Conservation (phyloP, 2,113 vertebrate genomes). For the Osmerus eperlanus region DNA sequence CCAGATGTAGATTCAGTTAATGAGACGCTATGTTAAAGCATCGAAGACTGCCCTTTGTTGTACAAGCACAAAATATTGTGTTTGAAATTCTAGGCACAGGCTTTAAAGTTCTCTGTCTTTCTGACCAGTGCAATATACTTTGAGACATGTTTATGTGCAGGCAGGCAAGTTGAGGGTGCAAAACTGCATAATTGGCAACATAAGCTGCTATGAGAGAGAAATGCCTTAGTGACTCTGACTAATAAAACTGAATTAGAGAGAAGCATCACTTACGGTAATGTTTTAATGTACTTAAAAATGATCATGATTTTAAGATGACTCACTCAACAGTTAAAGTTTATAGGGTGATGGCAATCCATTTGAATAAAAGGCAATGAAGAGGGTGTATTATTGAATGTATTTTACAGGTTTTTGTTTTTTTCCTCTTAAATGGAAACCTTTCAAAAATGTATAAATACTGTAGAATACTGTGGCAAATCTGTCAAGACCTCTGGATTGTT, state of each 20-base stretch:
- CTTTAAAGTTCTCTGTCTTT: background rate
- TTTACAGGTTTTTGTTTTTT: background rate
- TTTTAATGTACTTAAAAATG: background rate
- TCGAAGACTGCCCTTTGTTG: background rate
- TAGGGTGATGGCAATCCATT: background rate
- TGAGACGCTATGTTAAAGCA: background rate
- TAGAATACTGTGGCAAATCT: too few relatives aligned
- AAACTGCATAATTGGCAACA: background rate
- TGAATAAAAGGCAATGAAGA: background rate
- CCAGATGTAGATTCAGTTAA: slow-evolving; percentile 20
- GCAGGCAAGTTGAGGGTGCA: background rate
- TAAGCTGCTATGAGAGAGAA: background rate
- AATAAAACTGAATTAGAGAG: slow-evolving; percentile 4
- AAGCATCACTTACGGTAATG: slow-evolving; percentile 4
- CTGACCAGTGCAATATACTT: background rate
- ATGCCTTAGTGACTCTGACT: background rate
- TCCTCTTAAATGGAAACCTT: too few relatives aligned
- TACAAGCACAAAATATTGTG: background rate
- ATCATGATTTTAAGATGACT: slow-evolving; percentile 1
- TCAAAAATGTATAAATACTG: too few relatives aligned
- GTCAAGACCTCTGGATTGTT: too few relatives aligned
- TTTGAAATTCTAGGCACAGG: background rate
- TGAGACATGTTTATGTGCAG: background rate
- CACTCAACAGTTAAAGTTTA: background rate
- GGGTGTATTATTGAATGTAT: background rate